Conservation (phyloP, 1,140 invertebrate species). For the Pogonomyrmex californicus region DNA sequence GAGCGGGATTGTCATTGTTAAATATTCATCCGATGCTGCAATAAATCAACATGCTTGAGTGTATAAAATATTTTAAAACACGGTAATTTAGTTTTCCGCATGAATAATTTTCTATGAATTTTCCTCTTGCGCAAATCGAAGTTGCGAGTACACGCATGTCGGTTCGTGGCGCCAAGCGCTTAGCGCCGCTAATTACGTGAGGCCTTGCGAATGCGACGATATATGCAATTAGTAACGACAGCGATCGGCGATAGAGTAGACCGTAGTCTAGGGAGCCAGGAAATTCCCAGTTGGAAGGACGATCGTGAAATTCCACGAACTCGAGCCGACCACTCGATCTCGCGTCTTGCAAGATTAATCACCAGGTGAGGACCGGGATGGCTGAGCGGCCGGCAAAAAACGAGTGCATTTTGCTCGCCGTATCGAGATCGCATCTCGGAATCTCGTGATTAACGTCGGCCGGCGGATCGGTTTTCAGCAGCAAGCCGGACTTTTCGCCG, state of each 20-base stretch:
- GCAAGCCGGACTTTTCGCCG: background rate
- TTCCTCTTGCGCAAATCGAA: background rate
- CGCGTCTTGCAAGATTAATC: conserved; percentile 61
- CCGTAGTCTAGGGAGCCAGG: background rate
- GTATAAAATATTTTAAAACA: background rate
- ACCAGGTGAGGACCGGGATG: conserved; percentile 14
- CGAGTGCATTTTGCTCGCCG: conserved; percentile 29
- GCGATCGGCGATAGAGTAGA: background rate
- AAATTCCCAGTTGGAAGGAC: conserved; percentile 42
- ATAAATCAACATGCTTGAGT: background rate
- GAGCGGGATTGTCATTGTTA: background rate
- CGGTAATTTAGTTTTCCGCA: background rate
- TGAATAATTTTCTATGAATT: background rate
- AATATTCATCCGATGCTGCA: background rate
- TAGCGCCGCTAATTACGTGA: conserved; percentile 69
- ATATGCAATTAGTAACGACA: background rate
- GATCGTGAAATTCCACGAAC: conserved; percentile 57
- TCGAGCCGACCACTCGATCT: conserved; percentile 4
- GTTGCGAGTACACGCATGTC: background rate
- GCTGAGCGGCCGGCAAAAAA: conserved; percentile 26
- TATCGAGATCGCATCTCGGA: conserved; percentile 47
- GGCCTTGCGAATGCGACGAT: conserved; percentile 17
- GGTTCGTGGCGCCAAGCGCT: conserved; percentile 52
- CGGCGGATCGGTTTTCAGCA: conserved; percentile 47
- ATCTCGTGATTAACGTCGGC: conserved; percentile 55